Evolutionary conservation across 2,888 invertebrate genomes (phyloP), one percentile per base, ranked within the genome.

Genomic region (Diogma glabrata): DNA sequence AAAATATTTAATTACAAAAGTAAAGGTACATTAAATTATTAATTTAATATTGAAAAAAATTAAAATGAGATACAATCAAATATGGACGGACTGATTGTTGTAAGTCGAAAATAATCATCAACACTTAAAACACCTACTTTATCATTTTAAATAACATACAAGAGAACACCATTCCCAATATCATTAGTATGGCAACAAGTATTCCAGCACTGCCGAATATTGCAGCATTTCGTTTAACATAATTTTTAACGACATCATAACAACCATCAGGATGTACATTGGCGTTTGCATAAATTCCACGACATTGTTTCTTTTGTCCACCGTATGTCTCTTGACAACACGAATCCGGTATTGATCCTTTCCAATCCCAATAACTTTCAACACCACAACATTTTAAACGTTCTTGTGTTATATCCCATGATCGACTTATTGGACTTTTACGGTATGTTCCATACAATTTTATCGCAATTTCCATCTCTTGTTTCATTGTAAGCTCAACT

Each of bases 321-420:
- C 72, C 72, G 30, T 73, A 71, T 3, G 74, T 72, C 61, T 81
- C 81, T 60, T 77, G 79, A 62, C 88, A 89, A 64, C 89, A 89
- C 49, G 87, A 87, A 57, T 81, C 75, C 0, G 89, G 89, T 48
- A 87, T 75, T 48, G 75, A 75, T 22, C 75, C 78, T 55, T 64
- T 63, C 82, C 90, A 89, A 59, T 66, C 66, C 89, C 91, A 91
- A 67, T 81, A 84, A 56, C 78, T 78, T 52, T 76, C 75, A 16
- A 89, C 85, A 12, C 91, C 90, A 62, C 93, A 93, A 67, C 93
- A 93, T 63, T 85, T 79, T 47, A 91, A 72, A 71, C 85, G 75
- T 24, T 79, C 78, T 67, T 95, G 94, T 1, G 91, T 87, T 55
- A 82, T 79, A 64, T 93, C 90, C 93, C 93, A 94, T 1, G 92